Evolutionary conservation across 2,888 invertebrate genomes (phyloP).

Genomic region (Brachypalpus laphriformis): DNA sequence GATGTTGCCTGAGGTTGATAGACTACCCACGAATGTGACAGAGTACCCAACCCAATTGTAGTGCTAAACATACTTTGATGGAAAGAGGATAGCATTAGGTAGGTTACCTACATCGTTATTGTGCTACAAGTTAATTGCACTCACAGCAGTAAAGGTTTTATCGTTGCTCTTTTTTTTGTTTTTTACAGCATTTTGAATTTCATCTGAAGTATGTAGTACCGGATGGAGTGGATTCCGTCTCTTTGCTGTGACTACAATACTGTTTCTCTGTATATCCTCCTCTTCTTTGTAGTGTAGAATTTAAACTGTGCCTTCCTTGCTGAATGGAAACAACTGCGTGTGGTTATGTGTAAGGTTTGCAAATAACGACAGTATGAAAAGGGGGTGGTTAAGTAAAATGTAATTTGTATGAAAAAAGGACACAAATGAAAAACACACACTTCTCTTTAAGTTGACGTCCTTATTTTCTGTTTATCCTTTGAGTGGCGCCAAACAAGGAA

Average conservation of each 20-base stretch:
- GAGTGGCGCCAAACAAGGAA: conserved; percentile 34
- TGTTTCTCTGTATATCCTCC: not conserved
- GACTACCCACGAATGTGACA: not conserved
- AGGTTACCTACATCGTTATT: not conserved
- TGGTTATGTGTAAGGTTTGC: not conserved
- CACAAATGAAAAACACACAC: conserved; percentile 53
- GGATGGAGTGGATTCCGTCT: conserved; percentile 1
- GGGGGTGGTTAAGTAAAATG: conserved; percentile 29
- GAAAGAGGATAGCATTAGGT: not conserved
- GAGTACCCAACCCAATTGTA: not conserved
- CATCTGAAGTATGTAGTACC: not conserved
- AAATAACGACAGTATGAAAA: conserved; percentile 30
- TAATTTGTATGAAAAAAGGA: conserved; percentile 44
- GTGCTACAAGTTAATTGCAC: not conserved
- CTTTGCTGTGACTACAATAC: not conserved
- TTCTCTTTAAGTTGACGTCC: conserved; percentile 39
- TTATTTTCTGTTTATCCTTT: conserved; percentile 47
- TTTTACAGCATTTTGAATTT: not conserved
- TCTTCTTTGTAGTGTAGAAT: not conserved
- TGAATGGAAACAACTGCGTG: not conserved
- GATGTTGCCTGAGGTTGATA: not conserved
- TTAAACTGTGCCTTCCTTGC: not conserved
- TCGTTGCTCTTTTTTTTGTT: not conserved
- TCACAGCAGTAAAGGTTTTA: not conserved
- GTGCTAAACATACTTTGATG: not conserved